Conservation (phyloP, 2,113 vertebrate species). For the Speoplatyrhinus poulsoni region DNA sequence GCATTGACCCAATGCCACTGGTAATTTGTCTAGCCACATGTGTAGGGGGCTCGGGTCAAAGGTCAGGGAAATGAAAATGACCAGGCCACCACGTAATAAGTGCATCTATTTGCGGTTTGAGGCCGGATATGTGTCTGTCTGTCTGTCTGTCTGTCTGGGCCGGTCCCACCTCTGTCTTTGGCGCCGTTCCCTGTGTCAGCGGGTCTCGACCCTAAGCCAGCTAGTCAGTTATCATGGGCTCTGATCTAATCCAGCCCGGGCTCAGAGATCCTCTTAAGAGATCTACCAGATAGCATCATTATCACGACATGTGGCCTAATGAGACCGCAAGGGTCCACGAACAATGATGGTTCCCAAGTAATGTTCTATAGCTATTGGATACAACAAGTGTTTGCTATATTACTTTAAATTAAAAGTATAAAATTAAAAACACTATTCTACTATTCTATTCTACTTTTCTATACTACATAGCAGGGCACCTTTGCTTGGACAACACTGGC, state of each 20-base stretch:
- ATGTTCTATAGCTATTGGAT: background rate
- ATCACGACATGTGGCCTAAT: constrained; percentile 47
- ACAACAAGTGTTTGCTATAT: background rate
- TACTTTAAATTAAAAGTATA: too few relatives aligned
- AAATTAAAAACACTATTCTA: too few relatives aligned
- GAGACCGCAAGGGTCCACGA: background rate
- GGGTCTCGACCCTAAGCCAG: constrained; percentile 47
- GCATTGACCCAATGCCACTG: constrained; percentile 48
- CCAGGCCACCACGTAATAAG: constrained; percentile 71
- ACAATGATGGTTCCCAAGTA: background rate
- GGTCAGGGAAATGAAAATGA: constrained; percentile 72
- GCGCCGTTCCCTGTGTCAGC: constrained; percentile 49
- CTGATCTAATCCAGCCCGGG: constrained; percentile 55
- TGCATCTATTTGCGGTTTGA: constrained; percentile 68
- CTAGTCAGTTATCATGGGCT: constrained; percentile 32
- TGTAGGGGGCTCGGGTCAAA: constrained; percentile 62
- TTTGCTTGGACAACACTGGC: too few relatives aligned
- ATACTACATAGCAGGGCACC: too few relatives aligned
- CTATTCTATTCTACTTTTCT: too few relatives aligned
- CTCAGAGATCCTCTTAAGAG: constrained; percentile 29
- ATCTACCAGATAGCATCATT: constrained; percentile 57
- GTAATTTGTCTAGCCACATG: constrained; percentile 68
- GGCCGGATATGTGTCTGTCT: constrained; percentile 57
- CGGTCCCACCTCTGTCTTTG: constrained; percentile 47
- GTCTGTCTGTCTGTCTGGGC: constrained; percentile 51